Evolutionary conservation across 1,140 invertebrate species (phyloP).

Genomic region (Temnothorax nylanderi): DNA sequence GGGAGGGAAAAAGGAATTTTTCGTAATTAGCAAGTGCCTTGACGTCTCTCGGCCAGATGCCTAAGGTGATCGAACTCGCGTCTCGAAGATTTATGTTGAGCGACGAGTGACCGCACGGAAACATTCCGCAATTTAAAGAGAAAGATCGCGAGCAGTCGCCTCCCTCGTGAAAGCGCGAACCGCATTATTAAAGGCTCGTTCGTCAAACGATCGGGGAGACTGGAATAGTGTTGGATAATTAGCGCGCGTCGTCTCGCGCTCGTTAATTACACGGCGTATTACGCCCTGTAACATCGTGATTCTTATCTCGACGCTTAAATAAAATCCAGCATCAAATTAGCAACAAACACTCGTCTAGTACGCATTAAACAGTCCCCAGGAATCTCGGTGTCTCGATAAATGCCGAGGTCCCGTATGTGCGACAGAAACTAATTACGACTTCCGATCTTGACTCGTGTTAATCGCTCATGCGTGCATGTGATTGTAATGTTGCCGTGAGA

Average conservation of each 20-base stretch:
- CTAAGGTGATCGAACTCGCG: constrained; percentile 1
- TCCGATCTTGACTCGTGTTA: neutral
- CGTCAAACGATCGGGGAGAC: constrained; percentile 6
- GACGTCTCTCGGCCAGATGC: neutral
- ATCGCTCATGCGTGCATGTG: neutral
- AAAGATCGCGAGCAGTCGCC: neutral
- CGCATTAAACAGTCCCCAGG: neutral
- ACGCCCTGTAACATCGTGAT: neutral
- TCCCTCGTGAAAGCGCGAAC: neutral
- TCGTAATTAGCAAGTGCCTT: neutral
- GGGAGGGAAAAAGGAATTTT: neutral
- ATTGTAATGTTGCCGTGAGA: neutral
- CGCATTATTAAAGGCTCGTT: constrained; percentile 29
- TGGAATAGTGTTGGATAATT: neutral
- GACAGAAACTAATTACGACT: constrained; percentile 4
- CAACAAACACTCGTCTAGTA: neutral
- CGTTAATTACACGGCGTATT: constrained; percentile 27
- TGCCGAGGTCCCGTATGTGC: neutral
- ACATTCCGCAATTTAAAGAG: constrained; percentile 10
- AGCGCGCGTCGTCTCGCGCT: neutral
- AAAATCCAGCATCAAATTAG: neutral
- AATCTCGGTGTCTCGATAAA: neutral
- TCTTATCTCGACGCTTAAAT: constrained; percentile 14
- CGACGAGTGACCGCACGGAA: neutral
- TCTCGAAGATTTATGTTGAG: neutral